Percentiles rank a stretch among this genome's conserved stretches.
These are phyloP conservation scores for Aepyceros melampus DNA, from an alignment of 2,113 vertebrate species.

Conservation along the genomic window DNA sequence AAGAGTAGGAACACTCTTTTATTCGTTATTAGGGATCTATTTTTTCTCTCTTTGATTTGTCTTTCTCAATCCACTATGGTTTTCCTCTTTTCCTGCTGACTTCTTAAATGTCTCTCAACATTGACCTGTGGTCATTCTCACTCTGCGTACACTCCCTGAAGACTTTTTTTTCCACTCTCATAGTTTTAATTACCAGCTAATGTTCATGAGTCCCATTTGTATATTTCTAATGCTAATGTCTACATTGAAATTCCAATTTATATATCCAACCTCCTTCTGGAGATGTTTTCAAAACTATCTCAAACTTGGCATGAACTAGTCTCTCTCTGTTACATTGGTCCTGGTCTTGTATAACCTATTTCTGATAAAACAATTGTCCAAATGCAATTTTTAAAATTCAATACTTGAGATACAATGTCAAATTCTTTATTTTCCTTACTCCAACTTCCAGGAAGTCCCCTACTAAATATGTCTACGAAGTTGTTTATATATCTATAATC, in stretches of 20 bases:
- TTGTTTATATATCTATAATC: not conserved
- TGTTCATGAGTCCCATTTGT: not conserved
- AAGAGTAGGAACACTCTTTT: not conserved
- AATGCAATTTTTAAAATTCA: not conserved
- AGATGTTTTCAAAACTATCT: not conserved
- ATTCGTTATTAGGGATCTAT: not conserved
- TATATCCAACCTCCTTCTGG: not conserved
- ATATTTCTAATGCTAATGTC: not conserved
- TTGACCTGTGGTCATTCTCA: not conserved
- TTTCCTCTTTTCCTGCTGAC: not conserved
- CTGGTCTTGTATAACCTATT: not conserved
- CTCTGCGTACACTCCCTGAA: not conserved
- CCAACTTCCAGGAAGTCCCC: not conserved
- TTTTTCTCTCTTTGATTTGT: not conserved
- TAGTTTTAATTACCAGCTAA: not conserved
- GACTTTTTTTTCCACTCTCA: not conserved
- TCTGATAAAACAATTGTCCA: not conserved
- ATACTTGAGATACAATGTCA: not conserved
- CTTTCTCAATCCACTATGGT: not conserved
- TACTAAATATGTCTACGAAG: not conserved
- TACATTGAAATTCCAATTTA: not conserved
- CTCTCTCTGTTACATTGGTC: not conserved
- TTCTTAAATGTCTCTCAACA: not conserved
- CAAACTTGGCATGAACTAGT: not conserved
- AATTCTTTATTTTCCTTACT: not conserved